Conservation (phyloP, 2,888 invertebrate genomes). For the Diaperis boleti region DNA sequence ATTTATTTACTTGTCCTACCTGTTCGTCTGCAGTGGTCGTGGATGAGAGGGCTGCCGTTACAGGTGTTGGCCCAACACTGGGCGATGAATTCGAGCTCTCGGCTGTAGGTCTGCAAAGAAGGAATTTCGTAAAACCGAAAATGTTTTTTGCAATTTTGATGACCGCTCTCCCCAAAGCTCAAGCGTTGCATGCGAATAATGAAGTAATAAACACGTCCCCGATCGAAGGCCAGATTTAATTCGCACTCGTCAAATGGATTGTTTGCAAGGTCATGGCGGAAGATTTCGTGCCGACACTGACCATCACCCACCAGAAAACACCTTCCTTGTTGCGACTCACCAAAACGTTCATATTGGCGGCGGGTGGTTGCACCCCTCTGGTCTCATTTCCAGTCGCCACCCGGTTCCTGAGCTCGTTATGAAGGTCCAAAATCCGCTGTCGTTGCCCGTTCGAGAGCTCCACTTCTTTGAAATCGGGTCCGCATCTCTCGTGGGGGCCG, state of each 20-base stretch:
- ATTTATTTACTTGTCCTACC: too few species aligned
- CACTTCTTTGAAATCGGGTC: constrained; percentile 58
- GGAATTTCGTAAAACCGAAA: too few species aligned
- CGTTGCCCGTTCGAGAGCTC: constrained; percentile 56
- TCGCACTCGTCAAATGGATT: neutral
- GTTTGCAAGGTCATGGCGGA: neutral
- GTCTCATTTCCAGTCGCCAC: constrained; percentile 61
- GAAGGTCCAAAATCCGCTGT: constrained; percentile 60
- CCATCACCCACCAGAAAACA: neutral
- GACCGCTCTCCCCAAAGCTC: neutral
- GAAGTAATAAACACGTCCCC: neutral
- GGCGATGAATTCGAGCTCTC: constrained; percentile 61
- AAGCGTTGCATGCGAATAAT: neutral
- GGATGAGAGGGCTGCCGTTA: constrained; percentile 58
- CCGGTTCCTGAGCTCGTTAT: constrained; percentile 61
- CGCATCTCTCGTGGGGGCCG: constrained; percentile 57
- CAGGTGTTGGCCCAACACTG: constrained; percentile 65
- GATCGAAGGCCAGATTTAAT: neutral
- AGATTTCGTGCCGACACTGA: neutral
- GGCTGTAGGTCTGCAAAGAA: constrained; percentile 60
- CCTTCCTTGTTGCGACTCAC: constrained; percentile 49
- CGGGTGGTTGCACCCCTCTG: constrained; percentile 59
- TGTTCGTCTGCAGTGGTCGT: constrained; percentile 61
- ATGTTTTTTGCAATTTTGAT: too few species aligned
- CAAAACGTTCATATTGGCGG: constrained; percentile 61